Evolutionary conservation across 2,888 invertebrate species (phyloP).

Genomic region (Exocentrus adspersus): DNA sequence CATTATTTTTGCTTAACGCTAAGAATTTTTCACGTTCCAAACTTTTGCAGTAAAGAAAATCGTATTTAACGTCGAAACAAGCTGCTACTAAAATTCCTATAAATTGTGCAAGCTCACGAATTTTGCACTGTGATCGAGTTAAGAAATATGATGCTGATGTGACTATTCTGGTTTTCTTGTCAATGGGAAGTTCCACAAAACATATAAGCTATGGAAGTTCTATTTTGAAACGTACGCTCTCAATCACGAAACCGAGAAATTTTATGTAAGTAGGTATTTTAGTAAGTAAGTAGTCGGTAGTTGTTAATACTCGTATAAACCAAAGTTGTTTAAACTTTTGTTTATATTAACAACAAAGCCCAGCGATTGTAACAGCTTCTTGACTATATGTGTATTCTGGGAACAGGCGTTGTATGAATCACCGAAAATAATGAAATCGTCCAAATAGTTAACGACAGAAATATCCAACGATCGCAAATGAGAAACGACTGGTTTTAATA

Average conservation of each 20-base stretch:
- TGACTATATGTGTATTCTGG: not conserved
- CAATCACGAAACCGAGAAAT: not conserved
- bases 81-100: slow-evolving; percentile 22
- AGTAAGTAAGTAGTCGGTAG: too few relatives aligned
- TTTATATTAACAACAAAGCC: too few relatives aligned
- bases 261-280: too few relatives aligned
- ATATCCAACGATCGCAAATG: not conserved
- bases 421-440: not conserved
- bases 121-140: not conserved
- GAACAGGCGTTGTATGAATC: not conserved
- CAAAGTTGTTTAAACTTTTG: too few relatives aligned
- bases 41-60: too few relatives aligned
- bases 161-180: not conserved
- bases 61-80: slow-evolving; percentile 26
- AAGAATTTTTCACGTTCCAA: slow-evolving; percentile 35
- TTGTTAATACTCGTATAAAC: too few relatives aligned
- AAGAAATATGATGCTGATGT: not conserved
- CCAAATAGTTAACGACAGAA: not conserved
- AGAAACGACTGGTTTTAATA: not conserved
- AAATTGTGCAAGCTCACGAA: slow-evolving; percentile 19
- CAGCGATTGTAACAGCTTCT: not conserved
- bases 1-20: slow-evolving; percentile 25
- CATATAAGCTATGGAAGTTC: too few relatives aligned
- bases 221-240: not conserved
- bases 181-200: too few relatives aligned